These are phyloP conservation scores for Ivindomyrus marchei DNA, from an alignment of 2,113 vertebrate species.

Conservation along the genomic window DNA sequence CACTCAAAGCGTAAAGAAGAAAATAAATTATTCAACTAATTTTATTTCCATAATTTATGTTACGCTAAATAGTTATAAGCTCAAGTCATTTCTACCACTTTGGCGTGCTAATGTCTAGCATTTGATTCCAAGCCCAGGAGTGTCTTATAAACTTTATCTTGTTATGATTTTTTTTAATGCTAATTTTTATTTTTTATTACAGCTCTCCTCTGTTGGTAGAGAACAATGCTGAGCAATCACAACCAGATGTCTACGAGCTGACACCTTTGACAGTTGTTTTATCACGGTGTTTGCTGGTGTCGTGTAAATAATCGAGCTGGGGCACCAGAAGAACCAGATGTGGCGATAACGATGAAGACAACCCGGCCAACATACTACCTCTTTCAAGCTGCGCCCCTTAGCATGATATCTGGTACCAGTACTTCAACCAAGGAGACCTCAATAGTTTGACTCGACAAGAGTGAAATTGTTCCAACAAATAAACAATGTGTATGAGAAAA, in stretches of 20 bases:
- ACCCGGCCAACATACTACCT: not conserved
- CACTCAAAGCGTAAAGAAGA: not conserved
- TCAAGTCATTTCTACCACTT: not conserved
- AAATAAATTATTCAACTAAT: not conserved
- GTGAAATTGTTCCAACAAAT: not conserved
- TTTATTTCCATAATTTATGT: not conserved
- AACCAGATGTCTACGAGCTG: not conserved
- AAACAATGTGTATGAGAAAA: too few relatives aligned
- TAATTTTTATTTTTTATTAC: not conserved
- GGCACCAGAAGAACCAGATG: not conserved
- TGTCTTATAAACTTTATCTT: not conserved
- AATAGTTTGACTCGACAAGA: not conserved
- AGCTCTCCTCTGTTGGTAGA: not conserved
- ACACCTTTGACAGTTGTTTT: conserved; percentile 8
- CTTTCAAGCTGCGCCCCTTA: not conserved
- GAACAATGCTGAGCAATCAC: not conserved
- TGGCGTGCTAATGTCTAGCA: not conserved
- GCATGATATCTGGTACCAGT: not conserved
- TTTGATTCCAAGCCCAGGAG: not conserved
- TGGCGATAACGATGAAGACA: not conserved
- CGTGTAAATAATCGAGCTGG: conserved; percentile 8
- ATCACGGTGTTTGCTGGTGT: conserved; percentile 22
- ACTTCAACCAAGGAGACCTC: not conserved
- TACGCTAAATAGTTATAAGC: not conserved
- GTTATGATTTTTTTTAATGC: not conserved